These are phyloP conservation scores for Hydrozoanthus gracilis DNA, from an alignment of 92 coral and sea anemone species.

Conservation along the genomic window DNA sequence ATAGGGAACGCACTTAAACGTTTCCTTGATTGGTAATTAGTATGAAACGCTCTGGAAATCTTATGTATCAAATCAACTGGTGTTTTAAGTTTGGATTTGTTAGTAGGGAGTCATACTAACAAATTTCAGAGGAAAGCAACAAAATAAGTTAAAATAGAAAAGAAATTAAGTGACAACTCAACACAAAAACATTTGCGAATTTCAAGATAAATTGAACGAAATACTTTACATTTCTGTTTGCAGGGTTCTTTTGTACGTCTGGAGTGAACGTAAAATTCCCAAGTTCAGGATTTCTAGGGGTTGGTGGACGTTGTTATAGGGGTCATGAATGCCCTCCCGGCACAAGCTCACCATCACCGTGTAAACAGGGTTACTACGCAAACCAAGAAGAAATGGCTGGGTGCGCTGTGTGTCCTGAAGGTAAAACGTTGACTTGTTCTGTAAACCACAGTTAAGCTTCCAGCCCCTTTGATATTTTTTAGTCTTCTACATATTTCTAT, in stretches of 20 bases:
- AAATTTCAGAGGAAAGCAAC: too few species aligned
- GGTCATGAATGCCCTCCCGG: slow-evolving; percentile 96
- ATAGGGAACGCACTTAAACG: too few species aligned
- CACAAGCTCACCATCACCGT: slow-evolving; percentile 77
- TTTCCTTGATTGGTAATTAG: too few species aligned
- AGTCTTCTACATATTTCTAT: not conserved
- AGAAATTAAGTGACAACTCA: too few species aligned
- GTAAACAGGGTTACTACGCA: slow-evolving; percentile 89
- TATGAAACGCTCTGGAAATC: too few species aligned
- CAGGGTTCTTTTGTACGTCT: slow-evolving; percentile 91
- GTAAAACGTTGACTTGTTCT: slow-evolving; percentile 33
- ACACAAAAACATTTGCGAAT: too few species aligned
- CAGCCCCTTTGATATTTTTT: too few species aligned
- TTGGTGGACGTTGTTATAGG: slow-evolving; percentile 82
- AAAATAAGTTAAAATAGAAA: too few species aligned
- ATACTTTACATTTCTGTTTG: not conserved
- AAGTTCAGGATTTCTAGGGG: slow-evolving; percentile 67
- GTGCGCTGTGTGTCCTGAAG: slow-evolving; percentile 85
- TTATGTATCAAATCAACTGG: too few species aligned
- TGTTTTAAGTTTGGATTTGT: too few species aligned
- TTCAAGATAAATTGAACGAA: too few species aligned
- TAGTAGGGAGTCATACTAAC: too few species aligned
- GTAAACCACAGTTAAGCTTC: not conserved
- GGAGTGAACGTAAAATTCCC: slow-evolving; percentile 93
- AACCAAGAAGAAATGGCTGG: slow-evolving; percentile 76